These are phyloP conservation scores for Brachypodius melanocephalos DNA, from an alignment of 2,113 vertebrate species.

Conservation along the genomic window DNA sequence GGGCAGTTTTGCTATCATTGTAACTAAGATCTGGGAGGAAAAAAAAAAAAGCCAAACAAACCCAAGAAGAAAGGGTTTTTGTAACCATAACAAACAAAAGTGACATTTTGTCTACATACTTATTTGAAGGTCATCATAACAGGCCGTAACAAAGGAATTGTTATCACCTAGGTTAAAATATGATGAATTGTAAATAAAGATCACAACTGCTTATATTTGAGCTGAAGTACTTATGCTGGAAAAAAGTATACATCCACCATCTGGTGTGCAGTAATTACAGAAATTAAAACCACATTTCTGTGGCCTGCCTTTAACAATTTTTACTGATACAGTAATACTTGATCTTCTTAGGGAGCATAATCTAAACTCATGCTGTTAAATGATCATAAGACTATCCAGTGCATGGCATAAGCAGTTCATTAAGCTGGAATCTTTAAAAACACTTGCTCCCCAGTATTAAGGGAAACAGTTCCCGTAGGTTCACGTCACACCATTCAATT, in stretches of 20 bases:
- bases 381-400: background rate
- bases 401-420: slow-evolving; percentile 43
- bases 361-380: slow-evolving; percentile 43
- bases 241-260: slow-evolving; percentile 25
- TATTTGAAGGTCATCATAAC: slow-evolving; percentile 13
- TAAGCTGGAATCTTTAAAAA: slow-evolving; percentile 40
- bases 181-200: slow-evolving; percentile 62
- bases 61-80: background rate
- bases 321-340: slow-evolving; percentile 52
- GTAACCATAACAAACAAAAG: slow-evolving; percentile 8
- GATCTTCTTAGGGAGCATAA: slow-evolving; percentile 56
- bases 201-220: slow-evolving; percentile 38
- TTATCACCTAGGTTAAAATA: slow-evolving; percentile 14
- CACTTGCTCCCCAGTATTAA: slow-evolving; percentile 21
- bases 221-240: background rate
- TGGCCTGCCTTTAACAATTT: slow-evolving; percentile 45
- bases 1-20: background rate
- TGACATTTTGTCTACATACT: background rate
- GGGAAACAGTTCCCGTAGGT: background rate
- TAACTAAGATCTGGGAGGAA: background rate
- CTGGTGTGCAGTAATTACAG: slow-evolving; percentile 38
- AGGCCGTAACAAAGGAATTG: slow-evolving; percentile 20
- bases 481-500: slow-evolving; percentile 37
- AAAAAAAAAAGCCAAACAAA: background rate
- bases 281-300: slow-evolving; percentile 42